Base-by-base conservation (phyloP, 2,113 vertebrate genomes). In the Leiothrix lutea region DNA sequence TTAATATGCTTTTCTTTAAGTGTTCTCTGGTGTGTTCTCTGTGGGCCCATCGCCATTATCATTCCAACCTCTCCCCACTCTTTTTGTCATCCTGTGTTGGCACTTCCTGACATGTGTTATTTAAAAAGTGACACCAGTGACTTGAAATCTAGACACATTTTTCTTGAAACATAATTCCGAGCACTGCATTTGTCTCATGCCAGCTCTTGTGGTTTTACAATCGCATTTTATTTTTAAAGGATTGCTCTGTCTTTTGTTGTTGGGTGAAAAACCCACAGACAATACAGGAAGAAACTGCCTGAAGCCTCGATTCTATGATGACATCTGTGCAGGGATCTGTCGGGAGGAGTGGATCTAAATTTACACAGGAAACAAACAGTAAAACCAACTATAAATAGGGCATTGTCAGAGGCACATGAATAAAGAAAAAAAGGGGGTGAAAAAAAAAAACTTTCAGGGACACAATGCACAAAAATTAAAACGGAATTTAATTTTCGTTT, bases 101-200 rank as follows among this genome's bases (percentile, higher is more conserved):
- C 94, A 97, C 94, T 95, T 96, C 94, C 93, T 95, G 94, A 96
- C 95, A 96, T 95, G 93, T 96, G 96, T 96, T 96, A 95, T 96
- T 97, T 95, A 94, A 95, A 92, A 97, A 97, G 90, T 95, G 95
- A 97, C 94, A 97, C 95, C 94, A 95, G 1, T 93, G 93, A 95
- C 95, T 96, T 96, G 95, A 96, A 95, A 96, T 94, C 95, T 96
- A 97, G 94, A 96, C 96, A 97, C 95, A 91, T 95, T 96, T 48
- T 95, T 95, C 95, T 95, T 90, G 92, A 95, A 94, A 77, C 95
- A 73, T 95, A 94, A 95, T 95, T 96, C 94, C 66, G 16, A 94
- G 93, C 81, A 31, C 93, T 86, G 93, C 50, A 14, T 96, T 95
- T 89, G 95, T 91, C 89, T 96, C 91, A 73, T 92, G 95, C 78